These are phyloP conservation scores for Rhopalosiphum maidis DNA, from an alignment of 1,140 invertebrate genomes.

Conservation along the genomic window DNA sequence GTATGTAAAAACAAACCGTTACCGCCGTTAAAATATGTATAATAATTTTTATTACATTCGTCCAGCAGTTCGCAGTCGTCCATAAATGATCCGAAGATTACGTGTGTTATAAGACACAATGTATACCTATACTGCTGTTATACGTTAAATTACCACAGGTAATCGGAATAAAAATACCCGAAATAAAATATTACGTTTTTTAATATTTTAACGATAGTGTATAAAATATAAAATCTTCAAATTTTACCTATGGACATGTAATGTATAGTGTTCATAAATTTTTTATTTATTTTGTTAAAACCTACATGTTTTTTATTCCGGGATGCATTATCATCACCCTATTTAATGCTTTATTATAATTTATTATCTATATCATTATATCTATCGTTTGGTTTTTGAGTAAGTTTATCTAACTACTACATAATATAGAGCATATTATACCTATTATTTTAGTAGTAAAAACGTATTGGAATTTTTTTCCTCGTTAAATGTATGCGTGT, in stretches of 20 bases:
- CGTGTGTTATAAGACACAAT: too few relatives aligned
- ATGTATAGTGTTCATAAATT: too few relatives aligned
- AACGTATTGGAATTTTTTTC: background rate
- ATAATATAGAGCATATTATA: background rate
- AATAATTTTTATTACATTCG: background rate
- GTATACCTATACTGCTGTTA: background rate
- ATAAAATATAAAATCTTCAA: too few relatives aligned
- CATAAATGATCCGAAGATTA: background rate
- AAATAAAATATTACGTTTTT: too few relatives aligned
- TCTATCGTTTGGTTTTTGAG: background rate
- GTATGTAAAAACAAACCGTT: slow-evolving; percentile 11
- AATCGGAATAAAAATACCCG: too few relatives aligned
- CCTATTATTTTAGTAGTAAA: background rate
- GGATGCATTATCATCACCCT: background rate
- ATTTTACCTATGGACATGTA: too few relatives aligned
- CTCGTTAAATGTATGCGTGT: background rate
- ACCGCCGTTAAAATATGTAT: background rate
- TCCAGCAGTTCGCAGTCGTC: background rate
- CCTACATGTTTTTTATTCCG: too few relatives aligned
- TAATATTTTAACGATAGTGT: too few relatives aligned
- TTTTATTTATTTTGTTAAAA: too few relatives aligned
- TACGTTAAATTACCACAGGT: background rate
- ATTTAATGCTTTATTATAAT: background rate
- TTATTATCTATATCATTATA: background rate
- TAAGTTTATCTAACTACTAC: background rate